Base-by-base conservation (phyloP, 1,140 invertebrate species). In the Aphis craccivora region DNA sequence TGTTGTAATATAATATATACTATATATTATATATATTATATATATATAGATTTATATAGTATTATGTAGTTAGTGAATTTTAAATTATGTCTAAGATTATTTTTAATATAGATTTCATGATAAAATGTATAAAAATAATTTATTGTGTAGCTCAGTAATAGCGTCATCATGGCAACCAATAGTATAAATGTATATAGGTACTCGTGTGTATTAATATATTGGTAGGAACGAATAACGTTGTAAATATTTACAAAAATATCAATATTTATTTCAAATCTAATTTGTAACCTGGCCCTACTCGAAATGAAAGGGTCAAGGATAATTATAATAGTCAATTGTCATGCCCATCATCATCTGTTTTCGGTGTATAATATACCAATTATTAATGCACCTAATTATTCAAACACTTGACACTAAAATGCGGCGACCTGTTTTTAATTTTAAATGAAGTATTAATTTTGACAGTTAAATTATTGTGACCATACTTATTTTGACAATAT, bases 261-360 rank as follows among this genome's bases (percentile, higher is more conserved):
- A 76, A 76, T 76, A 76, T 76, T 76, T 30, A 76, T 76, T 76
- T 76, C n/a, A 76, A 76, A 76, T 76, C 60, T 76, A 76, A 76
- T 76, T 76, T 76, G 11, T n/a, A n/a, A 76, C 14, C 14, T 4
- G 60, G n/a, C 60, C n/a, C 30, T 76, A 76, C 60, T 76, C 60
- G 60, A 76, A 76, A 76, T 76, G 30, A 76, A 76, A 35, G n/a
- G 60, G 60, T 76, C 60, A 76, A 76, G 60, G 60, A n/a, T 76
- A 76, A 76, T 76, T 76, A 76, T 67, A n/a, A 76, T 76, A 76
- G 60, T 76, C 30, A 76, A 76, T 76, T 76, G 30, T 76, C 60
- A 76, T 76, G 14, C 14, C 14, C 14, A n/a, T n/a, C 60, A 76
- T 76, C 60, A 76, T 76, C 14, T 76, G 4, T 76, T 76, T n/a